Base-by-base conservation (phyloP, 1,140 invertebrate species). In the Drosophila repletoides region DNA sequence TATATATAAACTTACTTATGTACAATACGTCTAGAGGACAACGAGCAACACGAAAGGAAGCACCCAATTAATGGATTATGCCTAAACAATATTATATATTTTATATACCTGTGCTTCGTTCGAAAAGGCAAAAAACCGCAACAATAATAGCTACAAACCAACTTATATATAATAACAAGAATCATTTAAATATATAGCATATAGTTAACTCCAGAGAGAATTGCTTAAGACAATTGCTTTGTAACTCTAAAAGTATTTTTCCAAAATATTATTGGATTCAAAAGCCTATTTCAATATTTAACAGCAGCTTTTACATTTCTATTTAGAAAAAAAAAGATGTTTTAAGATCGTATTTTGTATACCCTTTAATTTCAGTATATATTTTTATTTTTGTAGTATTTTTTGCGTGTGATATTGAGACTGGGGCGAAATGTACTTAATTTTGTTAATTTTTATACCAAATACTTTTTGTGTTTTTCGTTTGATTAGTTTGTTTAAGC, bases 1-100 rank as follows among this genome's bases (percentile, higher is more conserved):
- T n/a, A 29, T 28, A 36, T 28, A 31, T 33, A 24, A 40, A 68
- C 55, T 56, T 73, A 71, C 48, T 69, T 65, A 69, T 84, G 70
- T 79, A 79, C 74, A 74, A 84, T 84, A 75, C 49, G 74, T 68
- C 53, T 56, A 60, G 58, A 64, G 22, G 51, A 83, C 70, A 74
- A 64, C 80, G 48, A 84, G 48, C 31, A 79, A 31, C 29, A 48
- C 29, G 60, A 29, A 38, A 60, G n/a, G n/a, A n/a, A n/a, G n/a
- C n/a, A 28, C 66, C 56, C 58, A 72, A 48, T 71, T 79, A 68
- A 53, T 53, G 60, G 65, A 67, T 53, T 65, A 55, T 46, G 60
- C 12, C 22, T 64, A 38, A 64, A 45, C 19, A 43, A 36, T 38
- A 43, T n/a, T 64, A 69, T 76, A 80, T 80, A 80, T 81, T 81